Evolutionary conservation across 35 echinoderm and acorn worm genomes (phyloP).

Genomic region (Heliocidaris erythrogramma): DNA sequence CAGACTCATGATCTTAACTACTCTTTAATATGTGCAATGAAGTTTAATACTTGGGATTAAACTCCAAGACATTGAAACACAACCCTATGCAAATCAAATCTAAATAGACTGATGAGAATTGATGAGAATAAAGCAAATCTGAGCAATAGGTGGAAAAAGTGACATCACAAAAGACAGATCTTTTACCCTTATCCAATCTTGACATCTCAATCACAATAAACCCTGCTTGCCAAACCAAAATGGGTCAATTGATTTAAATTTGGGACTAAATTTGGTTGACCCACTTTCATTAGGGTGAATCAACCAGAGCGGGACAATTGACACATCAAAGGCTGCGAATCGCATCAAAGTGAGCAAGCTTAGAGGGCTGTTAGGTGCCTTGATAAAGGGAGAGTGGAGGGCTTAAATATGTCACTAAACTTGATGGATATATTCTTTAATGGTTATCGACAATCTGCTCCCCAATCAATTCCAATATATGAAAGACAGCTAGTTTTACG

Average conservation of each 20-base stretch:
- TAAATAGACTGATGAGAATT: not conserved
- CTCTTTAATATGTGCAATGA: too few relatives aligned
- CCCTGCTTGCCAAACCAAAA: not conserved
- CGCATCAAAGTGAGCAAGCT: not conserved
- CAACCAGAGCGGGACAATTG: not conserved
- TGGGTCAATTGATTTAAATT: slow-evolving; percentile 6
- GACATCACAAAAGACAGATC: not conserved
- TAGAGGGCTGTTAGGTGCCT: not conserved
- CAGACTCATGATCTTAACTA: too few relatives aligned
- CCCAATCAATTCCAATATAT: not conserved
- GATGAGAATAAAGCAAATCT: not conserved
- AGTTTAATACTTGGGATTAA: too few relatives aligned
- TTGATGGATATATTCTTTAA: not conserved
- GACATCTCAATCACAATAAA: not conserved
- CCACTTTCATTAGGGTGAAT: not conserved
- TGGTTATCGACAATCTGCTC: not conserved
- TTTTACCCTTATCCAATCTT: not conserved
- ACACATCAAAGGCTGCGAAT: not conserved
- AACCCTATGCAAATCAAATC: not conserved
- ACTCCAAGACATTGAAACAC: not conserved
- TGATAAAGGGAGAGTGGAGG: not conserved
- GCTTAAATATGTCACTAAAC: not conserved
- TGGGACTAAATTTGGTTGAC: not conserved
- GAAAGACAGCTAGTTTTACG: not conserved
- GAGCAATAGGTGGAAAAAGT: not conserved